Base-by-base conservation (phyloP, 2,113 vertebrate species). In the Halcyon senegalensis region DNA sequence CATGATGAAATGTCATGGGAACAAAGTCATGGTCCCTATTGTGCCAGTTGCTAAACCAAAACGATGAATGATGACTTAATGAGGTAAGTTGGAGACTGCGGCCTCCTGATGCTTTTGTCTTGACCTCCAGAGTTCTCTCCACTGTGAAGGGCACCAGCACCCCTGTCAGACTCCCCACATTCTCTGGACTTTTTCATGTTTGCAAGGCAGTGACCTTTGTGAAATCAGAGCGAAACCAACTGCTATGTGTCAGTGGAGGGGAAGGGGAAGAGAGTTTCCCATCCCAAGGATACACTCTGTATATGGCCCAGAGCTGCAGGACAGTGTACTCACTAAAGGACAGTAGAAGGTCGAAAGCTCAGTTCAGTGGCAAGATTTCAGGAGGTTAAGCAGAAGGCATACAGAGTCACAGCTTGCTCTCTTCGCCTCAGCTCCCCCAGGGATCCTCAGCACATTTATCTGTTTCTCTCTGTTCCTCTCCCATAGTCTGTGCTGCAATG, bases 341-440 rank as follows among this genome's bases (percentile, higher is more conserved):
- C 0, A 2, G n/a, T 16, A 72, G 28, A 41, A 46, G 4, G 7
- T 31, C 0, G 2, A 73, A 60, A 68, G 30, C 24, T 53, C 28
- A 6, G 25, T 41, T 67, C 35, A 48, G 39, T 3, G 9, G 10
- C 30, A 69, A 59, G 16, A 4, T 53, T 62, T 59, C 20, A 60
- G 43, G 53, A 55, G 18, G 63, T 6, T 10, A 73, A 63, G 60
- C 17, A 74, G 51, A 55, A 9, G 0, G 15, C 0, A 3, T 30
- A 24, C 4, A 35, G 16, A 44, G 8, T 9, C 35, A 41, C 1
- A 1, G 7, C 23, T 56, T 63, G 12, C 2, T 56, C 2, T 81
- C 10, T 18, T 67, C 11, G 39, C 20, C 33, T 7, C 28, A 81
- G 14, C 2, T 59, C 21, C 24, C 0, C 0, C 33, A 44, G 21